Base-by-base conservation (phyloP, 2,888 invertebrate genomes). In the Pecten maximus region DNA sequence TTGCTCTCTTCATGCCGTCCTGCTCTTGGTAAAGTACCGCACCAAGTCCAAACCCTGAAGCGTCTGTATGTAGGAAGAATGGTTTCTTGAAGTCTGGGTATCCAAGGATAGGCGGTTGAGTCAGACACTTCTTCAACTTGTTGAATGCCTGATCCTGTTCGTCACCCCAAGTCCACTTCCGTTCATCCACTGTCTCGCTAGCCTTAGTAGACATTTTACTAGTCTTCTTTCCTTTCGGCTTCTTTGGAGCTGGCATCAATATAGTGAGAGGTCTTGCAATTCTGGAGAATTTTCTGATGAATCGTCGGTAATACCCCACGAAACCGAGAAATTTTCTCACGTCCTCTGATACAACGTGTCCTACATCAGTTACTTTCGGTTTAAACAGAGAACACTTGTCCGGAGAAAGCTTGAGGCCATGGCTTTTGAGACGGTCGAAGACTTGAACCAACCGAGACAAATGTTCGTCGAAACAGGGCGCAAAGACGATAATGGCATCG, bases 21-120 rank as follows among this genome's bases (percentile, higher is more conserved):
- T 91, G 89, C n/a, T 60, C 74, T 50, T 92, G 91, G 44, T 90
- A 91, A 16, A 91, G 87, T 39, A 92, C 91, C 6, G 90, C 91
- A 15, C 92, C 90, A 35, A 92, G 89, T 15, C 92, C 91, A n/a
- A 28, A 16, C 39, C 28, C 74, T 48, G 88, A 88, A 28, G 91
- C 91, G 88, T 91, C 91, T 39, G 90, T 90, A 44, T 91, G 91
- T 23, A 91, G 48, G 8, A 48, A 50, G 40, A 91, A 91, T 19
- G 91, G 90, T 39, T 87, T 16, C 15, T 44, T 40, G 40, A 40
- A 91, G 86, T 91, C 87, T 40, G 91, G 90, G 86, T 88, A 91
- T 39, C 88, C 91, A 28, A 90, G 48, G 44, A 91, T 44, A 19
- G 90, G 89, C 74, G 91, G 89, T 35, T 28, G 23, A n/a, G 86